Conservation (phyloP, 2,797 vertebrate genomes). For the Artibeus lituratus region DNA sequence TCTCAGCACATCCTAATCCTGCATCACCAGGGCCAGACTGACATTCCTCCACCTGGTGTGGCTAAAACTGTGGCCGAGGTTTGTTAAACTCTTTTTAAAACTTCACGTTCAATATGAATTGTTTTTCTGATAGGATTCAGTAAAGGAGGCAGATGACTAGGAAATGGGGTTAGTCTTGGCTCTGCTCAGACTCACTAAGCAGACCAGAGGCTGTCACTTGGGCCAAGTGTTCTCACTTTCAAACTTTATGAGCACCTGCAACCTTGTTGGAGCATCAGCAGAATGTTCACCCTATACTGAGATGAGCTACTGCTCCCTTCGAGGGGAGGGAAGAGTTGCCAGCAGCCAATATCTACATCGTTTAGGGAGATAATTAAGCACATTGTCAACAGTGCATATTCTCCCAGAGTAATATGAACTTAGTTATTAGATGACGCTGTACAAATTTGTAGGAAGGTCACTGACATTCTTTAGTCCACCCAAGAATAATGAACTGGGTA, state of each 20-base stretch:
- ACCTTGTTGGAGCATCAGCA: not conserved
- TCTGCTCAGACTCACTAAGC: not conserved
- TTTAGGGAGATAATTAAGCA: conserved; percentile 44
- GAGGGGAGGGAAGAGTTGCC: not conserved
- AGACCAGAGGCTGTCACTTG: not conserved
- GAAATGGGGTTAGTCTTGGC: conserved; percentile 17
- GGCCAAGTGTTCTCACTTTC: not conserved
- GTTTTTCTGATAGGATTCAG: not conserved
- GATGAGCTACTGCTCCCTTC: not conserved
- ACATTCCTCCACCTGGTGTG: not conserved
- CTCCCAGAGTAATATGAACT: conserved; percentile 30
- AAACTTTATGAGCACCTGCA: not conserved
- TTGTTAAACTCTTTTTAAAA: not conserved
- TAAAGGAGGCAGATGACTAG: not conserved
- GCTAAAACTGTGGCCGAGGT: conserved; percentile 19
- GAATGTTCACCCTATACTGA: not conserved
- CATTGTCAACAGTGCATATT: conserved; percentile 39
- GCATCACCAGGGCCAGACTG: not conserved
- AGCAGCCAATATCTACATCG: not conserved
- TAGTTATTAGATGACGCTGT: not conserved
- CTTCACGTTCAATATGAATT: not conserved
- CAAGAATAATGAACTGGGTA: conserved; percentile 18
- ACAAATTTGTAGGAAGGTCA: conserved; percentile 8
- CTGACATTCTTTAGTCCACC: conserved; percentile 10
- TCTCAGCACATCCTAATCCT: not conserved